Evolutionary conservation across 2,888 invertebrate species (phyloP), one percentile per base, ranked within the genome.

Genomic region (Lithophane socia): DNA sequence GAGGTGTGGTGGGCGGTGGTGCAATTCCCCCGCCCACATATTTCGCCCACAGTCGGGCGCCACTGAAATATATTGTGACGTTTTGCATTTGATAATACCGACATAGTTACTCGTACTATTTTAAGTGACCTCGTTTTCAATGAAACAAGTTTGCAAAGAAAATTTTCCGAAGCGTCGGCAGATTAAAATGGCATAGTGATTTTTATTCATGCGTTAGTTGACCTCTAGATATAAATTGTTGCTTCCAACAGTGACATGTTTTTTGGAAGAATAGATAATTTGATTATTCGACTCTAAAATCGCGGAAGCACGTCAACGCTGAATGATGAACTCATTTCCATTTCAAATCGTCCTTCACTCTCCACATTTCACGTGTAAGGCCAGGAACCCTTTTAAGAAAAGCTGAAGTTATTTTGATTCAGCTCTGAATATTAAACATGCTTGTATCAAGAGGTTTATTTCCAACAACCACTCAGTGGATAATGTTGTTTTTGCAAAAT

Each of bases 1-100:
- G 76, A 77, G 84, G 73, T 73, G 75, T 68, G 78, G 94, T 93
- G 91, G 92, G 92, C 89, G 91, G 80, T 79, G 86, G 88, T 86
- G 87, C 87, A 89, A 90, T 90, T 89, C 90, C 83, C 83, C 88
- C 88, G 87, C 93, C 94, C 89, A 94, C 93, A 83, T 77, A 79
- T 82, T 79, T 84, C 91, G 91, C 92, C 92, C 90, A 92, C 92
- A 67, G 84, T 78, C 87, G 84, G 85, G 86, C 85, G 88, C 86
- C 89, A 83, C 88, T 92, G 91, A 90, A 92, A 91, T 91, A 90
- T 89, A 86, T 88, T 87, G 86, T 84, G 81, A 87, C 84, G 86
- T 86, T 87, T 85, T 81, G 86, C 85, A 88, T 82, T 84, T 82
- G 84, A 90, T 88, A 87, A 79, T 76, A 47, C 80, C 80, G 79